Base-by-base conservation (phyloP, 2,797 vertebrate genomes). In the Pelobates cultripes region DNA sequence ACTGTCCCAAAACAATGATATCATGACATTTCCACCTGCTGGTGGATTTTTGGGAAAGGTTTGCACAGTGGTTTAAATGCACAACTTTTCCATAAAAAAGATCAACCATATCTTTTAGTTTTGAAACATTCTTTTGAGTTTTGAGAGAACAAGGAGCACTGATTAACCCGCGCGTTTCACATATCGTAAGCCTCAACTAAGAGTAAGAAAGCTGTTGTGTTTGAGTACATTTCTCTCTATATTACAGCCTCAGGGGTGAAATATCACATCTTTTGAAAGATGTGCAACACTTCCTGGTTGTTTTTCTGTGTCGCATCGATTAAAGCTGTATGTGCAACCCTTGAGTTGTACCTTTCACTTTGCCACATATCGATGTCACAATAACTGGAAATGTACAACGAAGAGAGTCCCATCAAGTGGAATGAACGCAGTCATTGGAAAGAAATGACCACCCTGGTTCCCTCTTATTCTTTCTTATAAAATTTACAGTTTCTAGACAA, bases 141-240 rank as follows among this genome's bases (percentile, higher is more conserved):
- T 28, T 28, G 28, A 6, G 14, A 53, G 81, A 63, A 43, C 28
- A 47, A 80, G 40, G 43, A 7, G 0, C 45, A 75, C 51, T 76
- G 75, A 84, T 74, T 41, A 84, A 81, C 57, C 13, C 12, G 47
- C 12, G 5, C 12, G 57, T n/a, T 80, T 44, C 53, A 8, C 41
- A 85, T 40, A 73, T 84, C 74, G 47, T 13, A 60, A 78, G 66
- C 75, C 44, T 51, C 57, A 43, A 70, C 80, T 40, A 81, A 1
- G 73, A 17, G 69, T 78, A n/a, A 53, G 43, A 68, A 80, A 28
- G 47, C 81, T 66, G 10, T 3, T 72, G 55, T n/a, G 10, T 81
- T 60, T 81, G 70, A 83, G 79, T 71, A 68, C 61, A 66, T 67
- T 69, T 67, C 68, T 84, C 86, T 88, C 75, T 80, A 75, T 82